phyloP scores from a whole-genome alignment of 2,888 invertebrate genomes.

The Crepidodera aurea region DNA sequence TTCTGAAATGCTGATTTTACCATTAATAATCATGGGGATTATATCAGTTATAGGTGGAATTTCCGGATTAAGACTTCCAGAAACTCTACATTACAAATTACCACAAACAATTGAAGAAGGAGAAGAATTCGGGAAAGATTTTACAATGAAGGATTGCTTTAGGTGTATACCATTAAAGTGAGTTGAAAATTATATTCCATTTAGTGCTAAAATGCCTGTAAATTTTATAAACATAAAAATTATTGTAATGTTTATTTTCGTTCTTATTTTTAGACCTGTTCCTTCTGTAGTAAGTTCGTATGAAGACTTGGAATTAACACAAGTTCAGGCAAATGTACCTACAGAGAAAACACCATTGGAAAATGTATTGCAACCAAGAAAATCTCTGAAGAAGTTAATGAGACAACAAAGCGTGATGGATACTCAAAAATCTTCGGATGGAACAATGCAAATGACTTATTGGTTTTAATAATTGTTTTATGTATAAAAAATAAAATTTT shows the following conservation, averaged over 20 bases:
- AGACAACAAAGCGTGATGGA: conserved; percentile 84
- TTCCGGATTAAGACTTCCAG: conserved; percentile 81
- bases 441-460: conserved; percentile 85
- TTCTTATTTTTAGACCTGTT: conserved; percentile 62
- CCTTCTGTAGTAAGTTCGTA: conserved; percentile 69
- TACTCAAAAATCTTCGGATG: conserved; percentile 80
- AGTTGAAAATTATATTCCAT: conserved; percentile 26
- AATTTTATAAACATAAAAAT: background rate
- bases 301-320: conserved; percentile 74
- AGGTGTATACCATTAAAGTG: conserved; percentile 76
- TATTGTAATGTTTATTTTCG: background rate
- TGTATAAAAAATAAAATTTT: no score
- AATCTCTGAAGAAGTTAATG: conserved; percentile 74
- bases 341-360: conserved; percentile 63
- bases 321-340: conserved; percentile 60
- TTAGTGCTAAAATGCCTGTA: background rate
- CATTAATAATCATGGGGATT: conserved; percentile 84
- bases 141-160: conserved; percentile 78
- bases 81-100: conserved; percentile 82
- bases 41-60: conserved; percentile 84
- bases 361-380: conserved; percentile 53
- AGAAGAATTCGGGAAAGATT: conserved; percentile 85
- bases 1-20: conserved; percentile 82
- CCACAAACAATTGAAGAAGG: conserved; percentile 90
- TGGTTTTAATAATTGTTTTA: conserved; percentile 83